These are phyloP conservation scores for Lepidurus packardi DNA, from an alignment of 1,140 invertebrate genomes.

Conservation along the genomic window DNA sequence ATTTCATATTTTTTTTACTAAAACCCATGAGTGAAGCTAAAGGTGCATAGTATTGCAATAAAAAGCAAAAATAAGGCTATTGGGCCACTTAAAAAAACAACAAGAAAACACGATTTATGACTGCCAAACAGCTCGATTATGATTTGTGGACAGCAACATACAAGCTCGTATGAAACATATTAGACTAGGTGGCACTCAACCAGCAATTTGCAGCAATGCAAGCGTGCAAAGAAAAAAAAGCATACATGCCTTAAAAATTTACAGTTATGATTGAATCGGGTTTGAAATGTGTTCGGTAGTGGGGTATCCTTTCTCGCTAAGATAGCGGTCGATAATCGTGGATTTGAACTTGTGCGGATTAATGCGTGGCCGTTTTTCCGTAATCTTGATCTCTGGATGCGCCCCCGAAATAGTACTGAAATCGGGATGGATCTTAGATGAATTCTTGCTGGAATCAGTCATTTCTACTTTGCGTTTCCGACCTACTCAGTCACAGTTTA, in stretches of 20 bases:
- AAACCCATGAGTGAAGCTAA: not conserved
- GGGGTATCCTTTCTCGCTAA: not conserved
- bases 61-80: constrained; percentile 1
- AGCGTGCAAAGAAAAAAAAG: constrained; percentile 12
- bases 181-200: constrained; percentile 8
- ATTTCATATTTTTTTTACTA: not conserved
- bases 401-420: not conserved
- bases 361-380: not conserved
- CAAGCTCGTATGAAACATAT: not conserved
- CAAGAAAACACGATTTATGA: not conserved
- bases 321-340: constrained; percentile 8
- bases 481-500: not conserved
- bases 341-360: constrained; percentile 19
- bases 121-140: not conserved
- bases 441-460: not conserved
- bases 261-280: not conserved
- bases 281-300: not conserved
- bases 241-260: not conserved
- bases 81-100: not conserved
- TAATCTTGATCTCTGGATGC: not conserved
- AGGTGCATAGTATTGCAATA: not conserved
- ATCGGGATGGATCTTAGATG: not conserved
- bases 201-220: constrained; percentile 2
- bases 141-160: not conserved
- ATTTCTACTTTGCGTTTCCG: not conserved